A percentile compares a stretch with the other conserved stretches of the same genome.
phyloP scores from a whole-genome alignment of 2,797 vertebrate genomes.

The Delichon dasypus region DNA sequence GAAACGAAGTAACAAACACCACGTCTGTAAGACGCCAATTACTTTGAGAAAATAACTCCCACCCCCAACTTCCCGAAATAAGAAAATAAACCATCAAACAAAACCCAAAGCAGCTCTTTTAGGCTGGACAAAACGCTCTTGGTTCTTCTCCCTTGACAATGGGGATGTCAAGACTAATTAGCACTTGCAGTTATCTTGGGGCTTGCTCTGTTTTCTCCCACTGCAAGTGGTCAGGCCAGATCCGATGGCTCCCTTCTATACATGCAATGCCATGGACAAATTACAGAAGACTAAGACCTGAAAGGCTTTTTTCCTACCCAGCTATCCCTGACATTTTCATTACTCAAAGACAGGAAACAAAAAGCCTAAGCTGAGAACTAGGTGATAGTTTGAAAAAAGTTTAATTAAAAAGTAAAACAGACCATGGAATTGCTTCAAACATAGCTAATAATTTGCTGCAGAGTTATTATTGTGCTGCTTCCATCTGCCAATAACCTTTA shows the following conservation, averaged over 20 bases:
- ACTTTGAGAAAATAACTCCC: not conserved
- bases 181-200: not conserved
- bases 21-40: not conserved
- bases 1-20: not conserved
- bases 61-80: not conserved
- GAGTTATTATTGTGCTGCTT: conserved; percentile 3
- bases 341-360: conserved; percentile 8
- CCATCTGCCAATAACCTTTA: conserved; percentile 50
- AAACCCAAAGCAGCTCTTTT: conserved; percentile 26
- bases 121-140: not conserved
- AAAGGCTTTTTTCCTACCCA: not conserved
- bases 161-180: conserved; percentile 39
- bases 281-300: not conserved
- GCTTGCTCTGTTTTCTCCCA: conserved; percentile 27
- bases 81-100: not conserved
- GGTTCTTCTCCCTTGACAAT: conserved; percentile 29
- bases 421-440: conserved; percentile 35
- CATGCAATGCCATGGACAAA: not conserved
- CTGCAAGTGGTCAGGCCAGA: conserved; percentile 25
- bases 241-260: not conserved
- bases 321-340: not conserved
- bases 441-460: conserved; percentile 44
- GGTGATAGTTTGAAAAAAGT: conserved; percentile 2
- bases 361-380: not conserved
- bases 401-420: conserved; percentile 42